A percentile compares a stretch with the other conserved stretches of the same genome.
phyloP scores from a whole-genome alignment of 2,888 invertebrate genomes.

The Acrobasis suavella region DNA sequence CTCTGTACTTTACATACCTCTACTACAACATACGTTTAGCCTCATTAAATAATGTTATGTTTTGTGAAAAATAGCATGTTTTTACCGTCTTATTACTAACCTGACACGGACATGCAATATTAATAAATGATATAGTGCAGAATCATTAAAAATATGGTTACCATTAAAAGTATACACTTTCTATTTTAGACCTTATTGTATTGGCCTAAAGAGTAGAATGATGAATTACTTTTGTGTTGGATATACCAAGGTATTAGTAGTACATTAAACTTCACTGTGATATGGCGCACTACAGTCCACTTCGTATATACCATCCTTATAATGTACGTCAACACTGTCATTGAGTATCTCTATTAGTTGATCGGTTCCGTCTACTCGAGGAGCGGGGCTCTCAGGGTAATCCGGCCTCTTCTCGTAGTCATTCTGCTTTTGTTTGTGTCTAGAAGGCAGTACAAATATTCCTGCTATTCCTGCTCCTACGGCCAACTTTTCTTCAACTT shows the following conservation, averaged over 20 bases:
- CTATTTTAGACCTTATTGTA: not conserved
- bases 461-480: conserved; percentile 62
- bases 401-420: conserved; percentile 64
- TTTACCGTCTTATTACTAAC: not conserved
- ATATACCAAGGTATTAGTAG: not conserved
- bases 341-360: conserved; percentile 61
- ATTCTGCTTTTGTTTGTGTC: conserved; percentile 57
- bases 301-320: conserved; percentile 61
- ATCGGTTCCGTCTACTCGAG: conserved; percentile 52
- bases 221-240: not conserved
- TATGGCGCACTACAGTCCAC: conserved; percentile 51
- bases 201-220: not conserved
- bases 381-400: conserved; percentile 66
- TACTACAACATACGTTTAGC: not conserved
- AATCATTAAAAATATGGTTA: not conserved
- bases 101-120: conserved; percentile 3
- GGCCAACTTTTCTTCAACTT: conserved; percentile 46
- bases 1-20: not conserved
- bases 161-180: not conserved
- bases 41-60: not conserved
- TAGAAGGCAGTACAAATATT: conserved; percentile 63
- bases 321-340: conserved; percentile 50
- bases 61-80: not conserved
- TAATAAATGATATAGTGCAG: conserved; percentile 3
- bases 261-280: conserved; percentile 58